Conservation (phyloP, 2,797 vertebrate genomes). For the Hephaestus fuliginosus region DNA sequence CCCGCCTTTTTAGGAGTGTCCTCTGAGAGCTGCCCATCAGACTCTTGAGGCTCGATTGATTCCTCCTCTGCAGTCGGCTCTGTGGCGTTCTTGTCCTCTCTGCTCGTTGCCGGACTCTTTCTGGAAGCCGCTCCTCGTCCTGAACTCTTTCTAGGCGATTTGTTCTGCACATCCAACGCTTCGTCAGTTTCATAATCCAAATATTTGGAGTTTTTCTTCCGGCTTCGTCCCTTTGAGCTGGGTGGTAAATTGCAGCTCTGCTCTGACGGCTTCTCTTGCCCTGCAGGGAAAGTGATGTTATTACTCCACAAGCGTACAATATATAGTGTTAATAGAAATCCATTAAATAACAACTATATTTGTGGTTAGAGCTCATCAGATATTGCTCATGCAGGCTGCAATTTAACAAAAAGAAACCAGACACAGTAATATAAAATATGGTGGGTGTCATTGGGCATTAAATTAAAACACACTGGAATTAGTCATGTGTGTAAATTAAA, state of each 20-base stretch:
- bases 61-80: not conserved
- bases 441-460: no score
- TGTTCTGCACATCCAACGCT: fast-evolving
- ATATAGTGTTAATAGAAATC: not conserved
- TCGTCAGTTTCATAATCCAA: slow-evolving; percentile 60
- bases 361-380: not conserved
- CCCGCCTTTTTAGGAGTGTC: slow-evolving; percentile 29
- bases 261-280: slow-evolving; percentile 38
- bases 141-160: not conserved
- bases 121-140: not conserved
- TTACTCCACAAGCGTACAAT: not conserved
- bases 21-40: slow-evolving; percentile 15
- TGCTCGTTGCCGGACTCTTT: not conserved
- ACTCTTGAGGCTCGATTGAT: not conserved
- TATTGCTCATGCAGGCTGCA: not conserved
- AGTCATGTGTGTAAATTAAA: not conserved
- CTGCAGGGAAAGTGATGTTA: slow-evolving; percentile 38
- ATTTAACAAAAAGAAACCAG: not conserved
- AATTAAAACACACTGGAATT: no score
- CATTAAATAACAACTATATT: not conserved
- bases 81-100: not conserved
- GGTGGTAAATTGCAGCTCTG: slow-evolving; percentile 2
- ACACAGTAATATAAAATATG: not conserved
- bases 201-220: slow-evolving; percentile 74
- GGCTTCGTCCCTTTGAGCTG: slow-evolving; percentile 60